Conservation (phyloP, 1,140 invertebrate species). For the Ceratina calcarata region DNA sequence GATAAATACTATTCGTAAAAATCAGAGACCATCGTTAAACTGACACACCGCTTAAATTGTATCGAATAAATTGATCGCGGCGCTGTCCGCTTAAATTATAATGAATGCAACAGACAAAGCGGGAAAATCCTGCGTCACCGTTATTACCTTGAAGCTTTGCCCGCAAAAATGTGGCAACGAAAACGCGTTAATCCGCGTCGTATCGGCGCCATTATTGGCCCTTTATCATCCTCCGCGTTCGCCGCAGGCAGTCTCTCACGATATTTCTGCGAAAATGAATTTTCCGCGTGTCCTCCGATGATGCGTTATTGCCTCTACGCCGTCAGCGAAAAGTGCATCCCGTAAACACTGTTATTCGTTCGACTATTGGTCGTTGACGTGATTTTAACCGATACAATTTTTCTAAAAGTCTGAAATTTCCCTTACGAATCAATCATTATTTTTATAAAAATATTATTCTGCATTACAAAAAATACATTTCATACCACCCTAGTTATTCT, state of each 20-base stretch:
- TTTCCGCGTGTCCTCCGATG: background rate
- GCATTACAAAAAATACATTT: background rate
- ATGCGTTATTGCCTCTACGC: constrained; percentile 22
- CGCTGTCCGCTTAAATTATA: constrained; percentile 19
- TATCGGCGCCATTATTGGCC: constrained; percentile 37
- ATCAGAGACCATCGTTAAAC: background rate
- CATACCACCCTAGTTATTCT: background rate
- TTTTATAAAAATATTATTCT: too few species aligned
- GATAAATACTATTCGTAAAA: background rate
- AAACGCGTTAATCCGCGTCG: constrained; percentile 28
- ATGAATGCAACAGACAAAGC: background rate
- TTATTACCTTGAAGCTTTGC: constrained; percentile 33
- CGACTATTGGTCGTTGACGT: background rate
- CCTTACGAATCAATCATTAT: too few species aligned
- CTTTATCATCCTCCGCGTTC: constrained; percentile 28
- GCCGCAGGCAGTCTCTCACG: constrained; percentile 24
- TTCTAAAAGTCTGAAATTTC: background rate
- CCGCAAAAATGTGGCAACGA: constrained; percentile 28
- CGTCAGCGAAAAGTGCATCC: background rate
- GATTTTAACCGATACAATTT: background rate
- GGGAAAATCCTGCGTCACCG: constrained; percentile 10
- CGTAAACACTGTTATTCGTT: background rate
- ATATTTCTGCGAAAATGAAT: constrained; percentile 33
- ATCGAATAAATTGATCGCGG: constrained; percentile 21
- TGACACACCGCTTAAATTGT: background rate